Evolutionary conservation across 92 coral and sea anemone species (phyloP).

Genomic region (Zoanthus sociatus): DNA sequence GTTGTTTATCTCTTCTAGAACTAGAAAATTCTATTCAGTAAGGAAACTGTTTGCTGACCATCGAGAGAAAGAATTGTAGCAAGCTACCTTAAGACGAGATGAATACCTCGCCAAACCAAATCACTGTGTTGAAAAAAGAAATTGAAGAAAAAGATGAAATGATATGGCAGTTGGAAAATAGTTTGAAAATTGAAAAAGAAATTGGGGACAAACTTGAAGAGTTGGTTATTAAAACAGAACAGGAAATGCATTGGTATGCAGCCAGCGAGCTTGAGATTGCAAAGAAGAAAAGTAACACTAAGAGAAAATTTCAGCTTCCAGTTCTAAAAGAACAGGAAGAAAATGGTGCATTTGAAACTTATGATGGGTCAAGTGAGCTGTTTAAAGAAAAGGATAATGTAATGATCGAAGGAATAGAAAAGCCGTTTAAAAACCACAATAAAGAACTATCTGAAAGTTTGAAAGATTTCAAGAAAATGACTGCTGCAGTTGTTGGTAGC

Average conservation of each 20-base stretch:
- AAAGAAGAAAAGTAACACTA: background rate
- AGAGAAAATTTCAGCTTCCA: background rate
- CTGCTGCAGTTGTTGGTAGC: background rate
- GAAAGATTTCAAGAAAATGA: background rate
- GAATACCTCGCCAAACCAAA: no score
- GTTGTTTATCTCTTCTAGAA: no score
- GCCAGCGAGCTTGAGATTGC: constrained; percentile 37
- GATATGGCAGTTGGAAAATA: constrained; percentile 66
- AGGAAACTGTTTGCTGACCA: no score
- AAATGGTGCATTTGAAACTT: background rate
- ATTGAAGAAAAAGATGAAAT: constrained; percentile 61
- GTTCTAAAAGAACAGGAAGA: background rate
- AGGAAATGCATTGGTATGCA: constrained; percentile 38
- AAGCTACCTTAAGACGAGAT: no score
- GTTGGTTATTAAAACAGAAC: constrained; percentile 60
- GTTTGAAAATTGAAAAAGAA: constrained; percentile 67
- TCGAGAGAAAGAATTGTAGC: no score
- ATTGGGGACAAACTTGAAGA: constrained; percentile 51
- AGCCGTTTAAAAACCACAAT: constrained; percentile 13
- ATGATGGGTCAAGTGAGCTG: background rate
- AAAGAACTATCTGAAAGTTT: constrained; percentile 17
- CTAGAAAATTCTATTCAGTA: no score
- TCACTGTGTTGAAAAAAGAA: constrained; percentile 23
- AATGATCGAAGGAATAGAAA: constrained; percentile 23
- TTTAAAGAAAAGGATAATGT: background rate